These are phyloP conservation scores for Tetrax tetrax DNA, from an alignment of 2,113 vertebrate genomes.

Conservation along the genomic window DNA sequence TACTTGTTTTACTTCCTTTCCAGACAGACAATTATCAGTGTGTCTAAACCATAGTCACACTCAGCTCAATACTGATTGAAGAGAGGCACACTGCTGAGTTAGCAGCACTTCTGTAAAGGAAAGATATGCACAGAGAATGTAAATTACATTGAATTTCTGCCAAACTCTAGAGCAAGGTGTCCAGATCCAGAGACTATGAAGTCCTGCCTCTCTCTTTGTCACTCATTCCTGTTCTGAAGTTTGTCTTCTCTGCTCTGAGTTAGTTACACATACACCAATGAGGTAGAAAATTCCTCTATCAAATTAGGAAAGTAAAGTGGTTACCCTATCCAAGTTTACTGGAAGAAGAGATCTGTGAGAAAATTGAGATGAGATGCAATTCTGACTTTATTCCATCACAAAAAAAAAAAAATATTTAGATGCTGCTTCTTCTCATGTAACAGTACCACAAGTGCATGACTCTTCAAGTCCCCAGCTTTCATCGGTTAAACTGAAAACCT, in stretches of 20 bases:
- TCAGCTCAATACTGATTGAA: not conserved
- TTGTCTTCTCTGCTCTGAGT: not conserved
- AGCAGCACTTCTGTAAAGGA: not conserved
- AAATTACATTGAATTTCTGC: not conserved
- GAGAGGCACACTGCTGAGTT: not conserved
- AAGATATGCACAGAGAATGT: not conserved
- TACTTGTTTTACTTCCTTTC: not conserved
- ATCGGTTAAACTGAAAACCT: not conserved
- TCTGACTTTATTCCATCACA: not conserved
- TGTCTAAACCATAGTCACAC: not conserved
- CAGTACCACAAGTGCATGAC: not conserved
- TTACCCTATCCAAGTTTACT: not conserved
- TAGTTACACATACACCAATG: not conserved
- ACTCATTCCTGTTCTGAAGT: not conserved
- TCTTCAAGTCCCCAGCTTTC: not conserved
- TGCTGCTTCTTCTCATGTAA: not conserved
- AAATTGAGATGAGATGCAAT: not conserved
- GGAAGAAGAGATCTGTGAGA: not conserved
- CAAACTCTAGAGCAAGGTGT: not conserved
- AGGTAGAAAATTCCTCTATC: not conserved
- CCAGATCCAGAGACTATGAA: not conserved
- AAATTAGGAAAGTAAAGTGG: not conserved
- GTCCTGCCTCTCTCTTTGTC: not conserved
- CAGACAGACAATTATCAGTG: not conserved
- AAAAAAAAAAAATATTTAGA: not conserved